Base-by-base conservation (phyloP, 2,888 invertebrate species). In the Gymnoscelis rufifasciata region DNA sequence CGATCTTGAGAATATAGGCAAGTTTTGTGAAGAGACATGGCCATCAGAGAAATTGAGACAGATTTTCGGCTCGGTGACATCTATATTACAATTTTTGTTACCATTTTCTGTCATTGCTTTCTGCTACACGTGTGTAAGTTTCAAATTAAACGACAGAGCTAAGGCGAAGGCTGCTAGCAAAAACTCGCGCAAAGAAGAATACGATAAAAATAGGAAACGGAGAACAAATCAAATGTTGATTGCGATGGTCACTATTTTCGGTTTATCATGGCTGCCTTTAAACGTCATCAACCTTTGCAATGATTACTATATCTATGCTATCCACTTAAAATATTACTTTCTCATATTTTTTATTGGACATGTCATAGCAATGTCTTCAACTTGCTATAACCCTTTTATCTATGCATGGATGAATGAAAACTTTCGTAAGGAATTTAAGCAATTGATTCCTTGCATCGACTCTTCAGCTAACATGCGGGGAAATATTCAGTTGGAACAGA, bases 371-470 rank as follows among this genome's bases (percentile, higher is more conserved):
- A 97, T 98, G 96, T 96, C 96, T 43, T 97, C 97, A 38, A 97
- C 97, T 0, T 97, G 97, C 75, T 98, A 98, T 89, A 98, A 98
- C 78, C 97, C 97, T 0, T 96, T 98, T 71, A 91, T 98, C 31
- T 98, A 98, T 78, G 97, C 97, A 13, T 98, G 97, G 97, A 93
- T 98, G 88, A 99, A 98, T 80, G 97, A 97, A 63, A 95, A 95
- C 76, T 98, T 98, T 70, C 92, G 97, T 38, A 97, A 97, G 74
- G 97, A 97, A 76, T 97, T 97, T 76, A 95, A 94, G 70, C 92
- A 93, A 74, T 90, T 95, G 46, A 83, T 92, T 57, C 92, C 92
- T 5, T 92, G 92, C 63, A 91, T 92, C 47, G 90, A 91, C 66
- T 86, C 89, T 14, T 88, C 90, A 0, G 69, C 65, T 1, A 78